Base-by-base conservation (phyloP, 2,113 vertebrate genomes). In the Chaetodon trifascialis region DNA sequence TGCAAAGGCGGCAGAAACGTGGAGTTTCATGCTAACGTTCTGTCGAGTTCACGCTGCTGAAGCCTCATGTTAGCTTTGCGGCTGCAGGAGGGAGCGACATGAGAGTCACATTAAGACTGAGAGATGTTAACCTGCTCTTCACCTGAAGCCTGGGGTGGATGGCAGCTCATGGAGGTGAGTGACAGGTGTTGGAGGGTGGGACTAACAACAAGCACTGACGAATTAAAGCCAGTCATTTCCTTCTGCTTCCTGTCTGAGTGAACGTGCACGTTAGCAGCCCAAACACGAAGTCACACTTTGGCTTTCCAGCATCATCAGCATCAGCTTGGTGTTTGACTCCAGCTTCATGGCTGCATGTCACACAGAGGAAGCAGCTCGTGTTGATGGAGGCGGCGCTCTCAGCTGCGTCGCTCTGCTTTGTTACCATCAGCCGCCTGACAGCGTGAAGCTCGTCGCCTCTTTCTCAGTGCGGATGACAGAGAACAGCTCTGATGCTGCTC, bases 251-350 rank as follows among this genome's bases (percentile, higher is more conserved):
- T 55, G 68, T 14, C 38, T 36, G 49, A 30, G 23, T 19, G 19
- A 34, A 44, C 3, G 23, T 23, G 12, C 47, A 14, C 4, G 4
- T 14, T 11, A 73, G 40, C 59, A 42, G 15, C 52, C n/a, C 5
- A 7, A 19, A 40, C 30, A 66, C 6, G 19, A 49, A 49, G 30
- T 17, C 40, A 74, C n/a, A 12, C 21, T 62, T n/a, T 60, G 0
- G 15, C 47, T 74, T 56, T 7, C 23, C 6, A 64, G 30, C 56
- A 0, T 74, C 63, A 46, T 19, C 6, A 64, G 30, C 56, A 0
- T 74, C 63, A 46, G 4, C 10, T 54, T 65, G 36, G n/a, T 66
- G 44, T 19, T 72, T 69, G 11, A 76, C 55, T 73, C 17, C 67
- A 36, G 49, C 67, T 49, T 34, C 23, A 52, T 66, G 17, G 19